A percentile compares a stretch with the other conserved stretches of the same genome.
These are phyloP conservation scores for Papilio aristodemus DNA, from an alignment of 1,140 invertebrate species.

Conservation along the genomic window DNA sequence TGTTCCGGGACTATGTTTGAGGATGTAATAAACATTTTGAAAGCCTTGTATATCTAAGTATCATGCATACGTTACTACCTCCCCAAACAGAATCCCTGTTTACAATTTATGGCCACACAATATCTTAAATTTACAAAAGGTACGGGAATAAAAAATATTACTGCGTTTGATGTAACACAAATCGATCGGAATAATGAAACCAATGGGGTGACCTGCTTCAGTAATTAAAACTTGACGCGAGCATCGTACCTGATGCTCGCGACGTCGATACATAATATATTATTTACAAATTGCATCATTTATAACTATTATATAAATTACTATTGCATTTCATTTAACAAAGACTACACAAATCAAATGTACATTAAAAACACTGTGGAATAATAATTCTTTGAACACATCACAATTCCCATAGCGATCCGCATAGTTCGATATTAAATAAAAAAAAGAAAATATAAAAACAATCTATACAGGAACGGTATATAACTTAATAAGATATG, in stretches of 20 bases:
- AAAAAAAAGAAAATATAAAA: constrained; percentile 55
- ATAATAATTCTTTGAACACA: constrained; percentile 69
- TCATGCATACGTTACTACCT: constrained; percentile 37
- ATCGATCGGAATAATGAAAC: constrained; percentile 29
- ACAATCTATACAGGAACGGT: constrained; percentile 77
- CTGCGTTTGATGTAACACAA: constrained; percentile 33
- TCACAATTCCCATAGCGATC: constrained; percentile 76
- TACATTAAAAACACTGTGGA: constrained; percentile 64
- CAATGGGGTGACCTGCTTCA: constrained; percentile 55
- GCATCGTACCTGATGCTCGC: constrained; percentile 56
- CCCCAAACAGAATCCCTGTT: constrained; percentile 53
- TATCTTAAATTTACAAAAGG: constrained; percentile 72
- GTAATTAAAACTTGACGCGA: constrained; percentile 18
- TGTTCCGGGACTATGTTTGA: constrained; percentile 47
- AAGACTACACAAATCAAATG: constrained; percentile 73
- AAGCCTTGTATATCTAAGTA: constrained; percentile 15
- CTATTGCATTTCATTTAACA: constrained; percentile 77
- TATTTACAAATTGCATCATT: constrained; percentile 72
- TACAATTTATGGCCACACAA: constrained; percentile 72
- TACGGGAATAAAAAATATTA: constrained; percentile 62
- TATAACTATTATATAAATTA: constrained; percentile 78
- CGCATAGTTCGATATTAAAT: constrained; percentile 68
- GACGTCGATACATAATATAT: constrained; percentile 56
- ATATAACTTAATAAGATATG: constrained; percentile 76
- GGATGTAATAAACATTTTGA: constrained; percentile 34